Evolutionary conservation across 1,140 invertebrate genomes (phyloP), one percentile per base, ranked within the genome.

Genomic region (Araneus ventricosus): DNA sequence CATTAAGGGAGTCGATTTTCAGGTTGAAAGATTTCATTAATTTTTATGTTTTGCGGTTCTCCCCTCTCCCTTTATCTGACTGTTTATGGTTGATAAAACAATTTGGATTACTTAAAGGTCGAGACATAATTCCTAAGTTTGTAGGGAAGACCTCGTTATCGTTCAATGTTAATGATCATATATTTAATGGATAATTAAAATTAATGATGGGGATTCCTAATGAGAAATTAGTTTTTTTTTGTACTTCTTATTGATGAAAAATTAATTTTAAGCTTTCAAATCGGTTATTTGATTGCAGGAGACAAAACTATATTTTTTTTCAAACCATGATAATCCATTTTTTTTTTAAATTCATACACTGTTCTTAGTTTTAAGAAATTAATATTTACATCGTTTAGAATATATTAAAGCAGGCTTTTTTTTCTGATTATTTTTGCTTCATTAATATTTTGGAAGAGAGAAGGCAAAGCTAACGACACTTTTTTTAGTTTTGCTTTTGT

Each of bases 81-180:
- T 41, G 39, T 88, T 88, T 88, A 88, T 70, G 59, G 87, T 63
- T 63, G 87, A 88, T 88, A 88, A 88, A 88, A 70, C 87, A 88
- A 88, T 75, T 88, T 37, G 59, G 67, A 88, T n/a, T 88, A 63
- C 61, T 39, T 45, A 70, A 52, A 45, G 34, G 34, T 75, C 87
- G 30, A 88, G 57, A 45, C n/a, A n/a, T 67, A 70, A 20, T 87
- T 63, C 8, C 41, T 70, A 70, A 27, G 87, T 88, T 67, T 45
- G 24, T 59, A 20, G 30, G n/a, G n/a, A 86, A 61, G 70, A 20
- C 70, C 70, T 84, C 45, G 34, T 84, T 52, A 84, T 52, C 82
- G 24, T n/a, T 10, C 82, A n/a, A 20, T 84, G 39, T 52, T 84
- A 57, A 84, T 84, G 82, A 84, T 52, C 22, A 52, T 88, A 70